Percentiles rank a stretch among this genome's conserved stretches.
These are phyloP conservation scores for Bufotes viridis DNA, from an alignment of 2,797 vertebrate genomes.

Conservation along the genomic window DNA sequence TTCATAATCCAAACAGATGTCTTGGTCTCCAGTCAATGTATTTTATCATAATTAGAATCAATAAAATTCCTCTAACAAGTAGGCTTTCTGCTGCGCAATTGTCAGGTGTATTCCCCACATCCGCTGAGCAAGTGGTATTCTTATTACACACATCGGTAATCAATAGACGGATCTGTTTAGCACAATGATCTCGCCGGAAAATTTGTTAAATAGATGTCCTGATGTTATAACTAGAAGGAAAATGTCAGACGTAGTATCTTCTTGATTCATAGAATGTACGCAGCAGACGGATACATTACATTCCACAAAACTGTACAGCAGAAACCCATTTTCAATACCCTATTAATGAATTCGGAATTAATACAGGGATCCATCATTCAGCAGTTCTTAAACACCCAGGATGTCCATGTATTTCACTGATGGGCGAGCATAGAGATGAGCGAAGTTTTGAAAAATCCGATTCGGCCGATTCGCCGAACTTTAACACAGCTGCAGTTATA, in stretches of 20 bases:
- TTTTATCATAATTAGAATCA: neutral
- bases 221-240: neutral
- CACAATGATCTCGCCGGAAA: neutral
- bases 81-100: neutral
- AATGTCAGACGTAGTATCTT: neutral
- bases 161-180: neutral
- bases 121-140: neutral
- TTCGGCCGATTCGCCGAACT: too few species aligned
- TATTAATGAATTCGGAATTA: too few species aligned
- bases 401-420: too few species aligned
- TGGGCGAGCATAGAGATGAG: too few species aligned
- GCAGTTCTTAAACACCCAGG: too few species aligned
- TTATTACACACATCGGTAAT: slow-evolving; percentile 1
- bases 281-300: neutral
- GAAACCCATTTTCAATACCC: neutral
- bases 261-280: neutral
- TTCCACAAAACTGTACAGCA: neutral
- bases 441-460: too few species aligned
- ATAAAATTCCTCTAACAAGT: neutral
- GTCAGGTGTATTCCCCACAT: neutral
- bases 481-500: too few species aligned
- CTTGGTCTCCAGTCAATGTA: neutral
- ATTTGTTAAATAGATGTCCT: neutral
- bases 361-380: too few species aligned
- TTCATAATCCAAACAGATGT: neutral